phyloP scores from a whole-genome alignment of 2,888 invertebrate species.

The Marasmarcha lunaedactyla region DNA sequence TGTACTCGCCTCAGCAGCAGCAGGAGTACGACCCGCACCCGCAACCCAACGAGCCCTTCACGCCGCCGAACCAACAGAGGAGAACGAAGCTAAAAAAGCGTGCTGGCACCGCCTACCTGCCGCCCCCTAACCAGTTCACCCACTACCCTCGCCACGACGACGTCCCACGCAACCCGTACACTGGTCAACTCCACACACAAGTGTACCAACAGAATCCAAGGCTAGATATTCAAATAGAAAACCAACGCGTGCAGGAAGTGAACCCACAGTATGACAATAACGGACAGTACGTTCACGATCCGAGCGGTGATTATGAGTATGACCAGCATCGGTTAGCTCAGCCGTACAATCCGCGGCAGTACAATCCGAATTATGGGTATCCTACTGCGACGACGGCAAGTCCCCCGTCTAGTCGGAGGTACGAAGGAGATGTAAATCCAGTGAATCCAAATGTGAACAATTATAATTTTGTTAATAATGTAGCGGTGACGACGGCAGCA shows the following conservation, averaged over 20 bases:
- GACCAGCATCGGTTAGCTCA: conserved; percentile 45
- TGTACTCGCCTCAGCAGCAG: conserved; percentile 45
- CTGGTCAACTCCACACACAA: conserved; percentile 42
- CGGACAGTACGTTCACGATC: conserved; percentile 57
- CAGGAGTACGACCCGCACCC: conserved; percentile 38
- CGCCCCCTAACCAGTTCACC: conserved; percentile 52
- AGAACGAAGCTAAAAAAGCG: conserved; percentile 53
- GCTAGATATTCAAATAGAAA: conserved; percentile 46
- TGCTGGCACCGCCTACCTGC: conserved; percentile 55
- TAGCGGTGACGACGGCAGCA: conserved; percentile 30
- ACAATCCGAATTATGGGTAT: conserved; percentile 49
- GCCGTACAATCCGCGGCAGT: conserved; percentile 27
- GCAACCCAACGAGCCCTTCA: conserved; percentile 33
- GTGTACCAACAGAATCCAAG: conserved; percentile 51
- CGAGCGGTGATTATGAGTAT: conserved; percentile 58
- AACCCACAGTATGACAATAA: conserved; percentile 46
- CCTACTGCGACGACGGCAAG: conserved; percentile 37
- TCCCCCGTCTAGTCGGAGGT: conserved; percentile 51
- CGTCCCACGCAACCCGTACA: conserved; percentile 48
- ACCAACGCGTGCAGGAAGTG: conserved; percentile 48
- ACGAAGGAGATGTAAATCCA: conserved; percentile 39
- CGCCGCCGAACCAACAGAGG: conserved; percentile 33
- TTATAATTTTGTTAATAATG: conserved; percentile 38
- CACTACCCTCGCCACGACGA: conserved; percentile 45
- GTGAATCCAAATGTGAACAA: conserved; percentile 47